Conservation (phyloP, 2,797 vertebrate genomes). For the Pampus argenteus region DNA sequence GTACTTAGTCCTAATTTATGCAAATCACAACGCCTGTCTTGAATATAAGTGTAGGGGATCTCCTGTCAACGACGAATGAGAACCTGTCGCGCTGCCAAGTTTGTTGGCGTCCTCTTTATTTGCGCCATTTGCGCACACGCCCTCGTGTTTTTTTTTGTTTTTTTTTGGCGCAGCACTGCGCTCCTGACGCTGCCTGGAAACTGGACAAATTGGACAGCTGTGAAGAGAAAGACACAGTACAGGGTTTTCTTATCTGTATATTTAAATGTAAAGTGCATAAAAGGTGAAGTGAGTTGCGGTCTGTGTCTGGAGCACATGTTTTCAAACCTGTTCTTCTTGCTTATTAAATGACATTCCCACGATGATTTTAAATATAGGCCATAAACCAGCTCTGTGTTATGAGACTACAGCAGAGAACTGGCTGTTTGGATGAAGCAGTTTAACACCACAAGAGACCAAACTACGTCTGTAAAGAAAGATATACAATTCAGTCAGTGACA, state of each 20-base stretch:
- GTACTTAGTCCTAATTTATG: too few species aligned
- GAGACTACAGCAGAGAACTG: neutral
- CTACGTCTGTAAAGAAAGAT: conserved; percentile 16
- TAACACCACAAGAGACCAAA: conserved; percentile 40
- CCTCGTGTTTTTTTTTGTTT: too few species aligned
- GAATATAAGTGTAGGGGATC: conserved; percentile 66
- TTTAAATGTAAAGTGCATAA: neutral
- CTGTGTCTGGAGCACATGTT: neutral
- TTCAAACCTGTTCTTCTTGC: neutral
- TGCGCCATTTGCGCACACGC: conserved; percentile 61
- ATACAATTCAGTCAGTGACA: neutral
- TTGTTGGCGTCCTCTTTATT: conserved; percentile 28
- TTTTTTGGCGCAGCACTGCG: conserved; percentile 52
- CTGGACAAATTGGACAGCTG: conserved; percentile 24
- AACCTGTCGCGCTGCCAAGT: conserved; percentile 65
- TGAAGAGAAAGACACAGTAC: neutral
- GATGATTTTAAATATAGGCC: neutral
- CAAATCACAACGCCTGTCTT: conserved; percentile 36
- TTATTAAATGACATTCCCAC: neutral
- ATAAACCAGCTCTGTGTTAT: neutral
- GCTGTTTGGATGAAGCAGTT: conserved; percentile 53
- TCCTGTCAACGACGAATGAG: conserved; percentile 69
- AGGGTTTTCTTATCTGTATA: neutral
- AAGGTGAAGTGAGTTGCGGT: neutral
- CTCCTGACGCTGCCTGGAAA: conserved; percentile 45